These are phyloP conservation scores for Melanophora roralis DNA, from an alignment of 2,888 invertebrate genomes.

Conservation along the genomic window DNA sequence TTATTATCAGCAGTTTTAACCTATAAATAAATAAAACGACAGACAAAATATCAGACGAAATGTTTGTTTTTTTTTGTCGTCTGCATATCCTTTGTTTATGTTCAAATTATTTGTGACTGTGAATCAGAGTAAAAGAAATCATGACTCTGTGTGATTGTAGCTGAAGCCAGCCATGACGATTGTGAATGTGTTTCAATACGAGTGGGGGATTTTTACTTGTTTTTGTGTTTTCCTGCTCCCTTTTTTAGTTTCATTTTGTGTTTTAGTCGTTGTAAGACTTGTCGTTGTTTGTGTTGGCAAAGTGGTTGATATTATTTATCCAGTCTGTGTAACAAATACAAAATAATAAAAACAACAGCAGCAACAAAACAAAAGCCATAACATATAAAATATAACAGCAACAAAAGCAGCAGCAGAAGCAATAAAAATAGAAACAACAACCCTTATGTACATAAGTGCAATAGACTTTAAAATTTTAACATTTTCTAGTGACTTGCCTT, in stretches of 20 bases:
- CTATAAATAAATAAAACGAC: no score
- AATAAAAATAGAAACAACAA: slow-evolving; percentile 49
- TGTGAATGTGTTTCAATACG: not conserved
- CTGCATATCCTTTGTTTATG: no score
- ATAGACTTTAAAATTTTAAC: slow-evolving; percentile 55
- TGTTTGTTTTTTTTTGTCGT: not conserved
- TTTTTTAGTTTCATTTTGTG: not conserved
- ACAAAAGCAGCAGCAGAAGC: slow-evolving; percentile 20
- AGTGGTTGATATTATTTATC: slow-evolving; percentile 60
- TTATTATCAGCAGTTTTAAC: no score
- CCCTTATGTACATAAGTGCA: slow-evolving; percentile 43
- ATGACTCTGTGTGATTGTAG: slow-evolving; percentile 25
- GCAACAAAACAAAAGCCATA: slow-evolving; percentile 8
- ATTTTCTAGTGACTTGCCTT: slow-evolving; percentile 56
- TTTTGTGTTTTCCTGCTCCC: not conserved
- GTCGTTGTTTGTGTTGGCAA: slow-evolving; percentile 44
- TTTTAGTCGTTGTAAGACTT: slow-evolving; percentile 7
- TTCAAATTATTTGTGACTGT: slow-evolving; percentile 28
- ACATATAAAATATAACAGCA: not conserved
- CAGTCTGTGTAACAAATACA: slow-evolving; percentile 59
- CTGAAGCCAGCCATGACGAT: not conserved
- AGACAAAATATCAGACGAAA: no score
- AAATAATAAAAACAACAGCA: slow-evolving; percentile 51
- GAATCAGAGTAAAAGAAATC: slow-evolving; percentile 17
- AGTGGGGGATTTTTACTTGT: not conserved